Percentiles rank a stretch among this genome's conserved stretches.
These are phyloP conservation scores for Entomobrya multifasciata DNA, from an alignment of 2,888 invertebrate species.

Conservation along the genomic window DNA sequence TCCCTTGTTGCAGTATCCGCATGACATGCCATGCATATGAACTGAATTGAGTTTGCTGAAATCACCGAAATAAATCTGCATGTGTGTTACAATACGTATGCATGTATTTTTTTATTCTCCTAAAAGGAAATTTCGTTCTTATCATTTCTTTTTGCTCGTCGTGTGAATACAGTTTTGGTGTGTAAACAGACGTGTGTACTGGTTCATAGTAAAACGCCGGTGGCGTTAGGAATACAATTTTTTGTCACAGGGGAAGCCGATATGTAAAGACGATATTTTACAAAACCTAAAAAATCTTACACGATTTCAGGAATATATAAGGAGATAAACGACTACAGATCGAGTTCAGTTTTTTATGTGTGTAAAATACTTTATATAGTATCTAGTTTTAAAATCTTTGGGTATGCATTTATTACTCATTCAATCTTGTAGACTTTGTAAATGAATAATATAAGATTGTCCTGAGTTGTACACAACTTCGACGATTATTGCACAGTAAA, in stretches of 20 bases:
- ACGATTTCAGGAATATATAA: neutral
- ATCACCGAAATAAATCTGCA: conserved; percentile 27
- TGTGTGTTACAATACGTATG: neutral
- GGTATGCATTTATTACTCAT: neutral
- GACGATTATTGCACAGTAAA: conserved; percentile 29
- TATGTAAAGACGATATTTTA: conserved; percentile 19
- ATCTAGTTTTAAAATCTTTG: neutral
- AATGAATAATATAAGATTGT: conserved; percentile 46
- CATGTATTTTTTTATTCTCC: too few relatives aligned
- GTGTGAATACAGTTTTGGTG: neutral
- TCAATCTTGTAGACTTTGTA: conserved; percentile 25
- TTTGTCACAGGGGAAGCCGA: conserved; percentile 27
- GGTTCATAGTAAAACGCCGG: neutral
- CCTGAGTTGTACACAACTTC: conserved; percentile 38
- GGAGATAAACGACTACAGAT: neutral
- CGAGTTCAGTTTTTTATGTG: too few relatives aligned
- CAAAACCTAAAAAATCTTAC: neutral
- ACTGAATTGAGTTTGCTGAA: neutral
- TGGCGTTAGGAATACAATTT: conserved; percentile 29
- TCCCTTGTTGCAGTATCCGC: conserved; percentile 7
- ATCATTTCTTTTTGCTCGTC: neutral
- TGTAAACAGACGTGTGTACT: conserved; percentile 3
- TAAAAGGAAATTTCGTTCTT: neutral
- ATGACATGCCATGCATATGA: conserved; percentile 2
- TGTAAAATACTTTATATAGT: neutral